These are phyloP conservation scores for Hyalella azteca DNA, from an alignment of 2,888 invertebrate species.

Conservation along the genomic window DNA sequence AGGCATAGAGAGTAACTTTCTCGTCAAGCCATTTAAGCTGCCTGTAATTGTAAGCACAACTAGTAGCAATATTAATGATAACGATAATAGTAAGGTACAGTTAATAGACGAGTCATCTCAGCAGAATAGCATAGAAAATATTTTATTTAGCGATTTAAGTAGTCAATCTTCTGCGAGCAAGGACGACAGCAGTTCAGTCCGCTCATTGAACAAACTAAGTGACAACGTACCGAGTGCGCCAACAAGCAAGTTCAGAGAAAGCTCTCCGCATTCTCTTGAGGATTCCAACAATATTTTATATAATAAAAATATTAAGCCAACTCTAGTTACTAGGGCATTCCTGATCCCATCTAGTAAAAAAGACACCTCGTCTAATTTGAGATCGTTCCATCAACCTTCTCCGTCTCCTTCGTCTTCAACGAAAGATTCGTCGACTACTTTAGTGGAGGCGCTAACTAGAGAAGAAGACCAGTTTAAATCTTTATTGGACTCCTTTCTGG, in stretches of 20 bases:
- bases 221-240: background rate
- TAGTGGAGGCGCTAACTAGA: background rate
- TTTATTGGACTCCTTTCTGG: background rate
- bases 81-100: background rate
- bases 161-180: conserved; percentile 19
- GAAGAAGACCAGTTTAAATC: background rate
- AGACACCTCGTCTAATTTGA: conserved; percentile 10
- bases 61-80: no score
- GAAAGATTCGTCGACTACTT: background rate
- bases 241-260: background rate
- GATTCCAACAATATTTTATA: background rate
- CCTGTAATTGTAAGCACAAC: no score
- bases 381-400: background rate
- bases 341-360: background rate
- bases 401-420: background rate
- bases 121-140: background rate
- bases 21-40: background rate
- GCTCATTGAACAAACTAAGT: background rate
- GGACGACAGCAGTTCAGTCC: background rate
- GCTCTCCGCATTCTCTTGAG: background rate
- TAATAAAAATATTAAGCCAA: background rate
- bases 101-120: background rate
- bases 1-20: conserved; percentile 3
- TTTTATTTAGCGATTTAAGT: background rate
- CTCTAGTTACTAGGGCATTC: conserved; percentile 33